A percentile compares a stretch with the other conserved stretches of the same genome.
Conservation (phyloP, 2,888 invertebrate species). For the Melanchra persicariae region DNA sequence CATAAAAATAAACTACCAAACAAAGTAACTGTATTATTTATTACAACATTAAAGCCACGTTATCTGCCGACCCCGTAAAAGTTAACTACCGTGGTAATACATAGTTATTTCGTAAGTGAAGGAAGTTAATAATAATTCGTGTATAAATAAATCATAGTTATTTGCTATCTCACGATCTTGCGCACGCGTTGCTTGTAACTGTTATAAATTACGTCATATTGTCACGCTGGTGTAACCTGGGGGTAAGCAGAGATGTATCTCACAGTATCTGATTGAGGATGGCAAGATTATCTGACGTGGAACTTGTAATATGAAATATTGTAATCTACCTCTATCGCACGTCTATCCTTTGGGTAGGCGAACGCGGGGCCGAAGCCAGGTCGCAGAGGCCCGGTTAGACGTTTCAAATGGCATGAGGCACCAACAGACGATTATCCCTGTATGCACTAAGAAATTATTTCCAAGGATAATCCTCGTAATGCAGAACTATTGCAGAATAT, state of each 20-base stretch:
- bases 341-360: no score
- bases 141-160: constrained; percentile 68
- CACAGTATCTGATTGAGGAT: constrained; percentile 7
- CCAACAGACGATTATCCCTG: no score
- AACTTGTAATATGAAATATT: constrained; percentile 2
- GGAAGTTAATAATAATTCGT: constrained; percentile 67
- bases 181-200: constrained; percentile 56
- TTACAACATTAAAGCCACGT: constrained; percentile 50
- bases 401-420: no score
- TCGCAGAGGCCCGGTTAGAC: no score
- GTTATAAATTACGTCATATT: constrained; percentile 61
- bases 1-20: constrained; percentile 50
- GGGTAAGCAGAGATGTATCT: constrained; percentile 31
- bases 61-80: constrained; percentile 59
- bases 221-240: constrained; percentile 1
- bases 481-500: no score
- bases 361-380: no score
- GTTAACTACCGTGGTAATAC: constrained; percentile 58
- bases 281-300: constrained; percentile 13
- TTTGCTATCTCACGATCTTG: constrained; percentile 65
- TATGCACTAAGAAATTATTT: no score
- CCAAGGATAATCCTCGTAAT: no score
- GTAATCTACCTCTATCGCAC: no score
- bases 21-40: constrained; percentile 38
- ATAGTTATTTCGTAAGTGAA: constrained; percentile 62